Evolutionary conservation across 2,888 invertebrate genomes (phyloP), one percentile per base, ranked within the genome.

Genomic region (Plagiodera versicolora): DNA sequence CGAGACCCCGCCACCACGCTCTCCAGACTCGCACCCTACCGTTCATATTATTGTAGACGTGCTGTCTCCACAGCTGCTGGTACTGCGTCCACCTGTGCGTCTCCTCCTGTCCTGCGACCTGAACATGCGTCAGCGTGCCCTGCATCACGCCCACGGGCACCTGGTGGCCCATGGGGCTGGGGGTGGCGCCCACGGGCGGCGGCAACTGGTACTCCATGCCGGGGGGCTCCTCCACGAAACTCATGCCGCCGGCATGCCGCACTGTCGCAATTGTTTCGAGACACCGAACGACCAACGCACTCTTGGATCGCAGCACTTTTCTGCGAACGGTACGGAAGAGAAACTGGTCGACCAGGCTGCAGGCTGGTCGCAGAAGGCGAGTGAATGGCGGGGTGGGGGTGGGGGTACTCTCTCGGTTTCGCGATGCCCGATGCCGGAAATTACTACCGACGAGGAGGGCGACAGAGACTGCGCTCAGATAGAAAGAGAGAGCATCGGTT

Each of bases 11-110:
- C 24, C 24, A 3, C 24, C 6, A 6, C 24, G 24, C 24, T 5
- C 3, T 6, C 17, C 35, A 32, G 11, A 32, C 32, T n/a, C n/a
- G n/a, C 32, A 32, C 11, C 32, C 32, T 87, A 89, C 89, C 89
- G 81, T 89, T 89, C 81, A 89, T 88, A 10, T 32, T 32, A 11
- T 9, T 9, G 79, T 89, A 89, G 78, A 89, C 89, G 79, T 90
- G 90, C 80, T 90, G 90, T 73, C 90, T 83, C 90, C 90, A 90
- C 69, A 90, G 85, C 80, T 90, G 90, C 72, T 86, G 86, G 79
- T 90, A 90, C 82, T 90, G 90, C 71, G 85, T 85, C 89, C 89
- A 90, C 63, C 85, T 74, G 58, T 79, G 79, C 16, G 77, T 84
- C 59, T 85, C 83, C 72, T 85, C 83, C 74, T 85, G 85, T 9